Conservation (phyloP, 2,797 vertebrate genomes). For the Intellagama lesueurii region DNA sequence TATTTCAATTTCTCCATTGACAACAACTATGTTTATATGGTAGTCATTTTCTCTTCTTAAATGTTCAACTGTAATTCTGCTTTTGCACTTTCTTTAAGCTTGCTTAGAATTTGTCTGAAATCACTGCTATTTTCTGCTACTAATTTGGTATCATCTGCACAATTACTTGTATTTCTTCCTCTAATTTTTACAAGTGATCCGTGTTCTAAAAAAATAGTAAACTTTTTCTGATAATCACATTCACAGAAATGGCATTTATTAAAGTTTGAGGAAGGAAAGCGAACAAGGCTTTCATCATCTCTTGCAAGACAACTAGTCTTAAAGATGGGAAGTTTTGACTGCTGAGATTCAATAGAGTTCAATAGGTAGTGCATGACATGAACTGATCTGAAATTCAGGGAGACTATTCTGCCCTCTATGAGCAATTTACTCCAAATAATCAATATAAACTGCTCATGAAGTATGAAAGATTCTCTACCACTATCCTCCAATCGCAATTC, state of each 20-base stretch:
- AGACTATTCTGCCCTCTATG: neutral
- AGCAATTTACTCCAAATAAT: neutral
- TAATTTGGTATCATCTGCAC: no score
- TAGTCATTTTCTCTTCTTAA: no score
- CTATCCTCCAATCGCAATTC: neutral
- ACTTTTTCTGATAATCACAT: neutral
- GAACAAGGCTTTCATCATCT: conserved; percentile 29
- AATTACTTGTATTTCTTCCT: no score
- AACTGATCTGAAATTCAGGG: neutral
- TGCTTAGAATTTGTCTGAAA: no score
- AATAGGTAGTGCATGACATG: neutral
- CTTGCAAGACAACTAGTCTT: conserved; percentile 28
- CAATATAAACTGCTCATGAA: neutral
- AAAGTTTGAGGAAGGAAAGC: neutral
- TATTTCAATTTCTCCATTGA: no score
- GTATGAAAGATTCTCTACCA: neutral
- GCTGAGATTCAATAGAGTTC: conserved; percentile 48
- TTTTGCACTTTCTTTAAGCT: no score
- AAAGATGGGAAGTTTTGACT: conserved; percentile 46
- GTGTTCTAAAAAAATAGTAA: neutral
- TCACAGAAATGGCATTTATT: neutral
- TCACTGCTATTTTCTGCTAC: no score
- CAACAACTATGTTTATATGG: no score
- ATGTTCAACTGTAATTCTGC: no score
- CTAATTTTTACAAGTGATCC: no score